Conservation (phyloP, 1,140 invertebrate genomes). For the Lepidurus packardi region DNA sequence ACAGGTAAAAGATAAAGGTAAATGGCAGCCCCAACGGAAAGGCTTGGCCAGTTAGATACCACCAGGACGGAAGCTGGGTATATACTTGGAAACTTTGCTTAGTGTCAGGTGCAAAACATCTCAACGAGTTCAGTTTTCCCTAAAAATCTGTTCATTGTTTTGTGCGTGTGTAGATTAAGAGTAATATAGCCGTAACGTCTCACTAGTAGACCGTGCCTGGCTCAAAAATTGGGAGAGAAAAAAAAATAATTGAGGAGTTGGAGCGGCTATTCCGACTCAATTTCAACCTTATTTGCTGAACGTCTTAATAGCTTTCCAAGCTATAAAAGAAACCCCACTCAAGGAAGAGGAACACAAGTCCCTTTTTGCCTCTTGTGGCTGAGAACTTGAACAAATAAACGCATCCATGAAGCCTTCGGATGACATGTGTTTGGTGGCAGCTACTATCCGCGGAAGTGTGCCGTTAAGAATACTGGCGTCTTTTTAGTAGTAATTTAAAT, state of each 20-base stretch:
- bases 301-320: neutral
- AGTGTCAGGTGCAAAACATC: neutral
- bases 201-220: neutral
- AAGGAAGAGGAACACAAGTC: neutral
- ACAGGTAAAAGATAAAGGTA: conserved; percentile 8
- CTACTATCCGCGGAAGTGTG: neutral
- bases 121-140: neutral
- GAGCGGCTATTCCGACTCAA: neutral
- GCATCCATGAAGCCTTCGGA: conserved; percentile 4
- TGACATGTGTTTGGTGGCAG: conserved; percentile 21
- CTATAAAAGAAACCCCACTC: neutral
- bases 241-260: neutral
- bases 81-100: conserved; percentile 1
- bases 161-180: no score
- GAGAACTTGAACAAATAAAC: neutral
- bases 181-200: neutral
- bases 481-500: neutral
- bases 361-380: neutral
- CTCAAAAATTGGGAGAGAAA: neutral
- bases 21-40: conserved; percentile 16
- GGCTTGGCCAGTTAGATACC: conserved; percentile 20
- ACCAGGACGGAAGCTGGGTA: conserved; percentile 20
- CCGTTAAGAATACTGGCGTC: conserved; percentile 4
- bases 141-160: no score
- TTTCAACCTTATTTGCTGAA: neutral